Conservation (phyloP, 2,888 invertebrate genomes). For the Corbicula japonica region DNA sequence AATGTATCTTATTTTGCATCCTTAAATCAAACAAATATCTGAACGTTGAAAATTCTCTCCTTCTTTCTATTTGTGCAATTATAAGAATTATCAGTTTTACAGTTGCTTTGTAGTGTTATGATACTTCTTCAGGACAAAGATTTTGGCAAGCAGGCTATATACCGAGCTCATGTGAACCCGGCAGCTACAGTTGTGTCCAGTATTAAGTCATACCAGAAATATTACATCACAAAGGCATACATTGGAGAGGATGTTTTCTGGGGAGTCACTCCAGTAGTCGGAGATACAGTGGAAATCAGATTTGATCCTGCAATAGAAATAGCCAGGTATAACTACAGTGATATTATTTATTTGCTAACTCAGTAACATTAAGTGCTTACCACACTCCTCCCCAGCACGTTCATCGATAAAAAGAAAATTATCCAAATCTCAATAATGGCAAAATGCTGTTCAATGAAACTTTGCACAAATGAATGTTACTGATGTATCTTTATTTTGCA, state of each 20-base stretch:
- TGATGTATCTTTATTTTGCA: no score
- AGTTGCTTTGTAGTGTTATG: background rate
- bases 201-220: slow-evolving; percentile 93
- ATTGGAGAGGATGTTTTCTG: slow-evolving; percentile 96
- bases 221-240: slow-evolving; percentile 93
- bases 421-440: no score
- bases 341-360: no score
- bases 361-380: no score
- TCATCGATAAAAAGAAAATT: no score
- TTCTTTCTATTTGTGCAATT: no score
- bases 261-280: slow-evolving; percentile 94
- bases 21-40: no score
- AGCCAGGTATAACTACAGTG: slow-evolving; percentile 91
- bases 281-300: slow-evolving; percentile 93
- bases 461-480: no score
- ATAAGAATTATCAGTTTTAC: background rate
- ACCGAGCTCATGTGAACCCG: slow-evolving; percentile 87
- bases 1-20: no score
- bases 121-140: slow-evolving; percentile 91
- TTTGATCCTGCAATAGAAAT: slow-evolving; percentile 91
- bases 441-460: no score
- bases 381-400: no score
- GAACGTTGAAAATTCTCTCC: no score
- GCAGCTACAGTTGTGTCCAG: slow-evolving; percentile 89
- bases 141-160: slow-evolving; percentile 93